A percentile compares a stretch with the other conserved stretches of the same genome.
Evolutionary conservation across 1,140 invertebrate genomes (phyloP).

Genomic region (Drosophila melanica): DNA sequence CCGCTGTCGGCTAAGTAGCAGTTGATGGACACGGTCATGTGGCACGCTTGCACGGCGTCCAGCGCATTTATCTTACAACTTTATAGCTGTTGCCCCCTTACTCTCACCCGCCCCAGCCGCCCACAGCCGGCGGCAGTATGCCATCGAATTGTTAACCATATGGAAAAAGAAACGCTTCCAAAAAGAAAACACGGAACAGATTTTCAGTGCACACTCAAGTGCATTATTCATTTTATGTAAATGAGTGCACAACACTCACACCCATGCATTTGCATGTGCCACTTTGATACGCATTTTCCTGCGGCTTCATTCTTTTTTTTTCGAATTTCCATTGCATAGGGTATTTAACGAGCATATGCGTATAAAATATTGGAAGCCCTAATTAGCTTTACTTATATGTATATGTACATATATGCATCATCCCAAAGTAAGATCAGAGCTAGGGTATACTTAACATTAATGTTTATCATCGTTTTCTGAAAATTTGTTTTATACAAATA

Average conservation of each 20-base stretch:
- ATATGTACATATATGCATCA: no score
- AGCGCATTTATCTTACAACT: slow-evolving; percentile 43
- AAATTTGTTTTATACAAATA: no score
- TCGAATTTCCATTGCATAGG: neutral
- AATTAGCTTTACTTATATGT: no score
- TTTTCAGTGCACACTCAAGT: slow-evolving; percentile 54
- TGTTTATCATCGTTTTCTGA: no score
- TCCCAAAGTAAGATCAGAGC: no score
- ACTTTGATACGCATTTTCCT: slow-evolving; percentile 31
- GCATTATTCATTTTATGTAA: slow-evolving; percentile 80
- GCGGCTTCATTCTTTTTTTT: slow-evolving; percentile 18
- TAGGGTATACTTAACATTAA: no score
- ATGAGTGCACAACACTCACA: slow-evolving; percentile 40
- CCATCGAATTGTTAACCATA: slow-evolving; percentile 1
- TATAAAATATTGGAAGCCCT: no score
- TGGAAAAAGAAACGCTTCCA: neutral
- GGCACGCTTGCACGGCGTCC: slow-evolving; percentile 13
- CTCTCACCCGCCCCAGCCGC: neutral
- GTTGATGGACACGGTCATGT: slow-evolving; percentile 46
- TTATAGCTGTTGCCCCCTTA: slow-evolving; percentile 23
- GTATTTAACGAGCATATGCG: neutral
- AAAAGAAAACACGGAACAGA: slow-evolving; percentile 27
- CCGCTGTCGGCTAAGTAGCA: slow-evolving; percentile 31
- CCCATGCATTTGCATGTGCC: slow-evolving; percentile 5
- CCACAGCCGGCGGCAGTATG: neutral